Base-by-base conservation (phyloP, 2,797 vertebrate species). In the Numenius phaeopus region DNA sequence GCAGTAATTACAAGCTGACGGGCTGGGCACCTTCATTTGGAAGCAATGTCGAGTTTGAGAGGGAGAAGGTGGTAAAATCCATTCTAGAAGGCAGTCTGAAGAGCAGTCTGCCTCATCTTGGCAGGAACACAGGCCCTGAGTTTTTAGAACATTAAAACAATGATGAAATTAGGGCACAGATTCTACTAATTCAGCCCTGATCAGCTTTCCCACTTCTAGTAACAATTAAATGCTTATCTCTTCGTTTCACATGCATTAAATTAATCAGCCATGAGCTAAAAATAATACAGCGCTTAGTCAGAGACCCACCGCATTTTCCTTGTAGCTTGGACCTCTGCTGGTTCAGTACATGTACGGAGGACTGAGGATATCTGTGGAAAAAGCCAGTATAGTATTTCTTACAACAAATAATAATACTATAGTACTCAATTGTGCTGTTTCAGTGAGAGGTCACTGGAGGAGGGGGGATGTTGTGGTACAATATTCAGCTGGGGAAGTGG, bases 151-250 rank as follows among this genome's bases (percentile, higher is more conserved):
- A 34, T 67, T 87, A 78, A 87, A 93, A 95, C 89, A 92, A 93
- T 83, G 76, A 65, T 81, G 86, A 90, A 96, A 96, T 89, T 92
- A 90, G 93, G 89, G 71, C 90, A 86, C 85, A 87, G 52, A 72
- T 85, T 95, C 49, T 78, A 80, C 75, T 87, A 86, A 95, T 92
- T 96, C 82, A 94, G 73, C 67, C 57, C 30, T 57, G 71, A 90
- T 97, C 86, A 93, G 66, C 83, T 95, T 96, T 59, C 39, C 46
- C 59, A 83, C 67, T 96, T 90, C 81, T 89, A 90, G 81, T 83
- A 94, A 93, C 83, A 96, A 94, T 94, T 90, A 92, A 93, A 83
- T 75, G 57, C 89, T 95, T 97, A 92, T 95, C 93, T 97, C 46
- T 85, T 93, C 69, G 39, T 94, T 95, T 92, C 69, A 81, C 78